Conservation (phyloP, 2,888 invertebrate genomes). For the Pollenia griseotomentosa region DNA sequence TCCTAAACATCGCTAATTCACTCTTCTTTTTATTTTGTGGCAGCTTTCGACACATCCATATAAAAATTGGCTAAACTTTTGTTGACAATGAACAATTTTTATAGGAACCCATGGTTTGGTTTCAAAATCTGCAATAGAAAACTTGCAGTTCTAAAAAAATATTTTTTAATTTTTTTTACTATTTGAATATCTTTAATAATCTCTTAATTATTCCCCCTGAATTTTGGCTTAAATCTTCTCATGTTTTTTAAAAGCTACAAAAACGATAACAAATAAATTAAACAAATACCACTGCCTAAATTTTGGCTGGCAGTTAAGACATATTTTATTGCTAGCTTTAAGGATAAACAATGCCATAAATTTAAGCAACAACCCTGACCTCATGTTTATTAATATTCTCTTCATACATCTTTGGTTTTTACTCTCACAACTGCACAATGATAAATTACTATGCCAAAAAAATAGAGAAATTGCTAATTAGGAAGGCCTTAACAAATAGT, state of each 20-base stretch:
- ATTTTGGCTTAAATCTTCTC: too few relatives aligned
- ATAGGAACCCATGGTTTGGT: too few relatives aligned
- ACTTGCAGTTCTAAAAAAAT: too few relatives aligned
- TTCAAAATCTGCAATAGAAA: too few relatives aligned
- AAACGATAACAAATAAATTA: background rate
- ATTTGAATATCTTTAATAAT: too few relatives aligned
- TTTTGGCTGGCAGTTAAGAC: conserved; percentile 45
- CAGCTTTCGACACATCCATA: too few relatives aligned
- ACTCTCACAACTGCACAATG: background rate
- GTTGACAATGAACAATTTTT: too few relatives aligned
- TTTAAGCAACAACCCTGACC: conserved; percentile 45
- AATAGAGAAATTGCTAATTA: conserved; percentile 29
- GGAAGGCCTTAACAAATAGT: background rate
- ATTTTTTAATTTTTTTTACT: too few relatives aligned
- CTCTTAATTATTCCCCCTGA: too few relatives aligned
- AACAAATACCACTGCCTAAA: conserved; percentile 1
- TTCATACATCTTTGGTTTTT: background rate
- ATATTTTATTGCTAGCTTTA: conserved; percentile 10
- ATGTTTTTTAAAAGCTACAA: background rate
- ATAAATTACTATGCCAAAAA: conserved; percentile 39
- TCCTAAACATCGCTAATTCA: too few relatives aligned
- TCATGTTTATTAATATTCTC: conserved; percentile 5
- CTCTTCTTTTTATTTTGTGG: too few relatives aligned
- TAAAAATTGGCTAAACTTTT: too few relatives aligned
- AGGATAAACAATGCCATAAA: conserved; percentile 17